A percentile compares a stretch with the other conserved stretches of the same genome.
Evolutionary conservation across 2,113 vertebrate species (phyloP).

Genomic region (Plecturocebus donacophilus): DNA sequence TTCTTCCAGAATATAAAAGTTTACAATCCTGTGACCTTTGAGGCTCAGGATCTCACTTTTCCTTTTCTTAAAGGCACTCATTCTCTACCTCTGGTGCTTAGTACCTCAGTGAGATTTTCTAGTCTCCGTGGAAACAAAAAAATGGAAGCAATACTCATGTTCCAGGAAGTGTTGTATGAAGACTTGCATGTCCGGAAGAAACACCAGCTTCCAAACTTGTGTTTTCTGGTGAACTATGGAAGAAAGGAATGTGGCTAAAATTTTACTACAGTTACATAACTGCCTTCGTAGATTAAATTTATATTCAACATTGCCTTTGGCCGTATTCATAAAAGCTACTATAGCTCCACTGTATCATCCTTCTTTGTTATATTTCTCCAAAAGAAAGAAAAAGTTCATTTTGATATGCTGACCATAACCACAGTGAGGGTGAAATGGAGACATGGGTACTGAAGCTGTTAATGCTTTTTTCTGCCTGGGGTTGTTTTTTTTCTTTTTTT

Average conservation of each 20-base stretch:
- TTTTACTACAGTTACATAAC: not conserved
- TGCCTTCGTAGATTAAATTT: not conserved
- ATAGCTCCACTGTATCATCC: too few relatives aligned
- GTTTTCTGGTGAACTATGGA: not conserved
- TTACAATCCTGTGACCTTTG: not conserved
- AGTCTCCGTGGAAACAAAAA: not conserved
- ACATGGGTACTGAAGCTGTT: fast-evolving
- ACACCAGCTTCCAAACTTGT: not conserved
- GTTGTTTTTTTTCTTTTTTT: not conserved
- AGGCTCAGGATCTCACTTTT: not conserved
- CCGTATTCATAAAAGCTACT: not conserved
- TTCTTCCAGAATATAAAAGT: not conserved
- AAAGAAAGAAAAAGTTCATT: not conserved
- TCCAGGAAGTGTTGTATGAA: not conserved
- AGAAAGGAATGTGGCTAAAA: not conserved
- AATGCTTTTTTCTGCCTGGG: not conserved
- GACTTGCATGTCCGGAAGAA: not conserved
- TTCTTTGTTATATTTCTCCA: not conserved
- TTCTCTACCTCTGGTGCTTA: not conserved
- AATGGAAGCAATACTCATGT: not conserved
- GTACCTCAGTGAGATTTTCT: not conserved
- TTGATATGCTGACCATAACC: not conserved
- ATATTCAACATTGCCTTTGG: not conserved
- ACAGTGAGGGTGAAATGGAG: fast-evolving
- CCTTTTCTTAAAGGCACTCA: not conserved